Conservation (phyloP, 53 echinoderm and acorn worm species). For the Antedon mediterranea region DNA sequence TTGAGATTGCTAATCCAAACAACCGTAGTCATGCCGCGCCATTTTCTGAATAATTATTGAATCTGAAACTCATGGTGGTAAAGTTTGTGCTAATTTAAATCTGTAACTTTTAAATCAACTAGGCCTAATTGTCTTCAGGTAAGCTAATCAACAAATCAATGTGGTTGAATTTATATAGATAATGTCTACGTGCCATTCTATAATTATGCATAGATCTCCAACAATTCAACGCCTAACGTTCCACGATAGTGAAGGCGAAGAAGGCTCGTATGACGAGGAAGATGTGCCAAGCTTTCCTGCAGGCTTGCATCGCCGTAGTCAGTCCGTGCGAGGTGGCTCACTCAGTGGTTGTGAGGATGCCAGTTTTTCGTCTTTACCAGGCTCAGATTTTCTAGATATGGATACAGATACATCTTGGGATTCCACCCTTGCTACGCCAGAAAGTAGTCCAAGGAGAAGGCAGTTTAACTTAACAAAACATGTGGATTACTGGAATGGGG, state of each 20-base stretch:
- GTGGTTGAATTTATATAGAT: neutral
- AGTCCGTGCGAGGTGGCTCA: neutral
- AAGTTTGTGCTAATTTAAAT: neutral
- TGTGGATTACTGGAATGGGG: neutral
- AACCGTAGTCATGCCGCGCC: neutral
- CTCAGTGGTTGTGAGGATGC: neutral
- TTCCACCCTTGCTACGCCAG: constrained; percentile 72
- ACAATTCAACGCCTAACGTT: neutral
- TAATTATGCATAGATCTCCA: neutral
- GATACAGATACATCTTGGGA: constrained; percentile 48
- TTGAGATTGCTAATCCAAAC: neutral
- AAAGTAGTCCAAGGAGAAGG: constrained; percentile 44
- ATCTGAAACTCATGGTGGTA: neutral
- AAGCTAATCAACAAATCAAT: neutral
- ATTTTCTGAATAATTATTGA: neutral
- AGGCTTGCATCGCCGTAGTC: constrained; percentile 3
- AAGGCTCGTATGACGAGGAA: constrained; percentile 33
- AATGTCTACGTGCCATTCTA: neutral
- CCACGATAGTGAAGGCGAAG: constrained; percentile 49
- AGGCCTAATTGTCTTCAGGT: neutral
- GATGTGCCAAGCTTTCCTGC: constrained; percentile 14
- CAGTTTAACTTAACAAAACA: neutral
- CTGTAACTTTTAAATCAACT: neutral
- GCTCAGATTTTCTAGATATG: neutral
- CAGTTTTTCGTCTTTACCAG: neutral